Evolutionary conservation across 2,888 invertebrate species (phyloP), one percentile per base, ranked within the genome.

Genomic region (Tetranychus truncatus): DNA sequence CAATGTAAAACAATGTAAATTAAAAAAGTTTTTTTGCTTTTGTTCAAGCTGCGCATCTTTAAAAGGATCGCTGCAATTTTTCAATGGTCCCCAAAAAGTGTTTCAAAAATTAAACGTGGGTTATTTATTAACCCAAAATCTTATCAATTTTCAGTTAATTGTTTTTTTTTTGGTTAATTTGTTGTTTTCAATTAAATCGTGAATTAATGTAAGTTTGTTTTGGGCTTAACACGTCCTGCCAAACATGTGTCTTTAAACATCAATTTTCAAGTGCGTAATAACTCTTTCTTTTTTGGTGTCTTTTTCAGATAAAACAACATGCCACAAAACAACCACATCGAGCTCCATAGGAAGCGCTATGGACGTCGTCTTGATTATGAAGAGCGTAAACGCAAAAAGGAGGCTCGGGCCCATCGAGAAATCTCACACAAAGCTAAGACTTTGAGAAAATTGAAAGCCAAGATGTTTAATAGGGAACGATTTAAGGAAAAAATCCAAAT

Each of bases 321-420:
- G 95, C 95, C 95, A 82, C 99, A 99, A 87, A 99, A 99, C 88
- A 99, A 99, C 85, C 95, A 99, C 84, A 97, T 99, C 85, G 99
- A 99, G 81, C 89, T 96, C 78, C 95, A 95, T 84, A 89, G 91
- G 82, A 99, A 97, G 84, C 88, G 97, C 66, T 90, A 94, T 86
- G 99, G 99, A 81, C 88, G 94, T 80, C 88, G 97, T 78, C 88
- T 99, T 78, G 97, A 99, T 86, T 92, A 99, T 88, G 94, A 97
- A 84, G 97, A 99, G 83, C 87, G 92, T 77, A 93, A 92, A 84
- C 86, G 99, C 65, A 99, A 99, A 84, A 89, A 89, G 80, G 94
- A 95, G 83, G 96, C 95, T 6, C 89, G 99, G 80, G 89, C 90
- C 82, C 94, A 93, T 1, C 95, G 97, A 83, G 91, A 91, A 81